phyloP scores from a whole-genome alignment of 2,113 vertebrate species.

The Calonectris borealis region DNA sequence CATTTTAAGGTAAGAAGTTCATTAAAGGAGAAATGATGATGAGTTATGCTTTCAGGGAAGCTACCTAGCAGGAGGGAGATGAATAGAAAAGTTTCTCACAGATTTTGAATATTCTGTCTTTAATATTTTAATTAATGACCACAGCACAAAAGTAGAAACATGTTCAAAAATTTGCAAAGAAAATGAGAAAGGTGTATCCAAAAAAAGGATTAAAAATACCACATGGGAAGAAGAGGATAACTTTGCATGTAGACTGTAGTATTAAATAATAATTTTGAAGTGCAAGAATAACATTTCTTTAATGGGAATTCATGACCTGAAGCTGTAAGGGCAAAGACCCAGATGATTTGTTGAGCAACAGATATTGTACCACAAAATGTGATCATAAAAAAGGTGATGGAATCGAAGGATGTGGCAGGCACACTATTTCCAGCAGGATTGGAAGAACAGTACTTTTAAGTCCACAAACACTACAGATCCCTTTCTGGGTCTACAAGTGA shows the following conservation, averaged over 20 bases:
- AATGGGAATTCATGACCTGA: background rate
- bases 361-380: background rate
- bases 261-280: background rate
- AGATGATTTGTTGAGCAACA: background rate
- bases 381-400: background rate
- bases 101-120: conserved; percentile 20
- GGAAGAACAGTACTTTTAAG: background rate
- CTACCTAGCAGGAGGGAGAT: background rate
- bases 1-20: background rate
- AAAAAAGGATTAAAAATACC: background rate
- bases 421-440: background rate
- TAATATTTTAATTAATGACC: conserved; percentile 9
- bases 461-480: background rate
- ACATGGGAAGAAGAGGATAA: background rate
- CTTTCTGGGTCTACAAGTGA: background rate
- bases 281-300: background rate
- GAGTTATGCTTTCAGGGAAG: background rate
- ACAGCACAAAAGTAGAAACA: background rate
- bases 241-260: background rate
- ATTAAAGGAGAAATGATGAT: background rate
- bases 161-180: conserved; percentile 29
- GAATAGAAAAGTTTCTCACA: conserved; percentile 34
- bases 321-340: background rate
- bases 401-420: background rate
- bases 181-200: conserved; percentile 18